Evolutionary conservation across 2,888 invertebrate species (phyloP).

Genomic region (Camptogramma bilineatum): DNA sequence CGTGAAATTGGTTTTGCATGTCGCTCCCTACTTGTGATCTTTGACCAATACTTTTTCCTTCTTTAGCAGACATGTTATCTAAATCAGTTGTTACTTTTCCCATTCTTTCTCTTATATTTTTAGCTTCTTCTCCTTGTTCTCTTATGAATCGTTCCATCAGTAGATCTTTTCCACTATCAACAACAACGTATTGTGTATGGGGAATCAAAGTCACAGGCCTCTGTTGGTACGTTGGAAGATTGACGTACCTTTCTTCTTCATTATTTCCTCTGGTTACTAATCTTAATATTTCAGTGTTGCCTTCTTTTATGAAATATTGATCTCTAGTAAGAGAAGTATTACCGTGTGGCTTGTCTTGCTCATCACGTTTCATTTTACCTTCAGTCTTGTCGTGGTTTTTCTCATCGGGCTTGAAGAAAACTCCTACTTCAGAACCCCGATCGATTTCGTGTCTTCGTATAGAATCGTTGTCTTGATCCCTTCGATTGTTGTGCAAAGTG

Average conservation of each 20-base stretch:
- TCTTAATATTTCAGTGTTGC: conserved; percentile 93
- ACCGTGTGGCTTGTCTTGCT: conserved; percentile 64
- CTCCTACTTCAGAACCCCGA: conserved; percentile 88
- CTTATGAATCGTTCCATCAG: conserved; percentile 93
- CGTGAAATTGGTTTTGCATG: conserved; percentile 63
- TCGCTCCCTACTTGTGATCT: conserved; percentile 67
- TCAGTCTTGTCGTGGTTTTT: conserved; percentile 70
- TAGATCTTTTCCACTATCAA: conserved; percentile 93
- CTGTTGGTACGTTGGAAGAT: conserved; percentile 81
- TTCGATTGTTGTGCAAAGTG: conserved; percentile 75
- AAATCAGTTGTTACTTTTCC: conserved; percentile 74
- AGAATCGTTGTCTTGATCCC: conserved; percentile 89
- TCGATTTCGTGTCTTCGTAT: conserved; percentile 91
- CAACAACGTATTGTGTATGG: conserved; percentile 87
- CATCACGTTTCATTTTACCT: conserved; percentile 62
- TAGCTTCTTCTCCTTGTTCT: conserved; percentile 89
- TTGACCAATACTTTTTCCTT: conserved; percentile 79
- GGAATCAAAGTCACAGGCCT: conserved; percentile 84
- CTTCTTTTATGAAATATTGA: conserved; percentile 92
- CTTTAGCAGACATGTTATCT: conserved; percentile 81
- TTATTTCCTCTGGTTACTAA: conserved; percentile 90
- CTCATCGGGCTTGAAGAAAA: conserved; percentile 76
- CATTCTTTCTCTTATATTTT: conserved; percentile 84
- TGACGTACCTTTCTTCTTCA: conserved; percentile 87
- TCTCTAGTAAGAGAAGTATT: conserved; percentile 84